Conservation (phyloP, 2,888 invertebrate genomes). For the Sericinus montela region DNA sequence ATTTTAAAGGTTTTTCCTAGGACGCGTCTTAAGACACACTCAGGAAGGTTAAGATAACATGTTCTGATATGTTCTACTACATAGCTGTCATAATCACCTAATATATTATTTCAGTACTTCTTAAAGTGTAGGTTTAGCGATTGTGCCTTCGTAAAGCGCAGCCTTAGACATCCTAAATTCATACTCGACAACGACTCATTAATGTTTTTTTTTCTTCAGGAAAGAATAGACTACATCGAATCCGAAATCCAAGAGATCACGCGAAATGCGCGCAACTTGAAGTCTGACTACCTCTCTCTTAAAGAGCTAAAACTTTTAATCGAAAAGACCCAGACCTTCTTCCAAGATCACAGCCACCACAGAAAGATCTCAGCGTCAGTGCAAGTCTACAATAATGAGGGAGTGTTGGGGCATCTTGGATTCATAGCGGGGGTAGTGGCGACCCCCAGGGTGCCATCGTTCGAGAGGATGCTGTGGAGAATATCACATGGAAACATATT, state of each 20-base stretch:
- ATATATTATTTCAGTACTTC: too few relatives aligned
- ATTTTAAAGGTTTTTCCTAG: too few relatives aligned
- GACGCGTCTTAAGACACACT: too few relatives aligned
- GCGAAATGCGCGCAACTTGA: constrained; percentile 65
- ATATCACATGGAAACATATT: constrained; percentile 74
- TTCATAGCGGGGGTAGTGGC: constrained; percentile 71
- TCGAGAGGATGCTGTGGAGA: constrained; percentile 72
- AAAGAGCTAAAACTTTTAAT: constrained; percentile 65
- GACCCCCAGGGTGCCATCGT: constrained; percentile 59
- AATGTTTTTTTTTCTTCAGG: constrained; percentile 40
- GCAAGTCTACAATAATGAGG: constrained; percentile 64
- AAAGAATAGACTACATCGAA: constrained; percentile 73
- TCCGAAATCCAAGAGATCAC: constrained; percentile 74
- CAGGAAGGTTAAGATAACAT: too few relatives aligned
- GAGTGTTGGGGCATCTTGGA: constrained; percentile 61
- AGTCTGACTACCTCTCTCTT: constrained; percentile 62
- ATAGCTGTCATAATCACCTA: too few relatives aligned
- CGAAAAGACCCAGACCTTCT: constrained; percentile 69
- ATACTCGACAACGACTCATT: too few relatives aligned
- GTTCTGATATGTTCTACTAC: too few relatives aligned
- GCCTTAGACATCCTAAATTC: too few relatives aligned
- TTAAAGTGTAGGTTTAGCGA: too few relatives aligned
- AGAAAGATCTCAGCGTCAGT: constrained; percentile 69
- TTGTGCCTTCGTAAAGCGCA: too few relatives aligned
- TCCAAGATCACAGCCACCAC: constrained; percentile 81